These are phyloP conservation scores for Brachionus sp. DNA, from an alignment of 1,140 invertebrate species.

Conservation along the genomic window DNA sequence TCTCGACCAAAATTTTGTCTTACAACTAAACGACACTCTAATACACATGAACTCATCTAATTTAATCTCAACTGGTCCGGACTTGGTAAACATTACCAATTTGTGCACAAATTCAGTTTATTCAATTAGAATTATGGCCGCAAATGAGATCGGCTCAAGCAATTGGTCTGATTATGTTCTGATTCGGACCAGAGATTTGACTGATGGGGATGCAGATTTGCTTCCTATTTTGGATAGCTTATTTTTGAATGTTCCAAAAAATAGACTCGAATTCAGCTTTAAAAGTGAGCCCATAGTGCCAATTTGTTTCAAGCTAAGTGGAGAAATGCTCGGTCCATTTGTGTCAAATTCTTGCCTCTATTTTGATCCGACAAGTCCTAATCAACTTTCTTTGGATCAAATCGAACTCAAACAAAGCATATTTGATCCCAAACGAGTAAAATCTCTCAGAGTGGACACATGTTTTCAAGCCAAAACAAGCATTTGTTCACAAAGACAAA, in stretches of 20 bases:
- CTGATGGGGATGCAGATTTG: neutral
- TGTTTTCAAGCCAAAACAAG: neutral
- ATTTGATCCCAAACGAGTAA: neutral
- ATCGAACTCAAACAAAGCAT: neutral
- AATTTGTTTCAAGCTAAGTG: neutral
- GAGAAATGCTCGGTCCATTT: neutral
- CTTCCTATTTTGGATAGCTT: neutral
- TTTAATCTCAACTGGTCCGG: neutral
- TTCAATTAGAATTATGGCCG: constrained; percentile 4
- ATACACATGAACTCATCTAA: neutral
- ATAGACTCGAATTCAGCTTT: constrained; percentile 23
- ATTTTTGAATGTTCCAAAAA: constrained; percentile 38
- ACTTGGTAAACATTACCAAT: neutral
- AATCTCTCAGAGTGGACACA: neutral
- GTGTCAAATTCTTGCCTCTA: neutral
- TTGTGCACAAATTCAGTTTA: neutral
- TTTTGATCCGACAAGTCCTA: neutral
- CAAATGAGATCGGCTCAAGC: neutral
- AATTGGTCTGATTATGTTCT: neutral
- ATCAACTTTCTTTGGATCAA: neutral
- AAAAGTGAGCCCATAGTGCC: neutral
- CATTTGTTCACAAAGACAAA: neutral
- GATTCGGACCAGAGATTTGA: neutral
- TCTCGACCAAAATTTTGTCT: neutral
- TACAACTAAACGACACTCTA: constrained; percentile 30